Evolutionary conservation across 2,113 vertebrate genomes (phyloP), one percentile per base, ranked within the genome.

Genomic region (Pedionomus torquatus): DNA sequence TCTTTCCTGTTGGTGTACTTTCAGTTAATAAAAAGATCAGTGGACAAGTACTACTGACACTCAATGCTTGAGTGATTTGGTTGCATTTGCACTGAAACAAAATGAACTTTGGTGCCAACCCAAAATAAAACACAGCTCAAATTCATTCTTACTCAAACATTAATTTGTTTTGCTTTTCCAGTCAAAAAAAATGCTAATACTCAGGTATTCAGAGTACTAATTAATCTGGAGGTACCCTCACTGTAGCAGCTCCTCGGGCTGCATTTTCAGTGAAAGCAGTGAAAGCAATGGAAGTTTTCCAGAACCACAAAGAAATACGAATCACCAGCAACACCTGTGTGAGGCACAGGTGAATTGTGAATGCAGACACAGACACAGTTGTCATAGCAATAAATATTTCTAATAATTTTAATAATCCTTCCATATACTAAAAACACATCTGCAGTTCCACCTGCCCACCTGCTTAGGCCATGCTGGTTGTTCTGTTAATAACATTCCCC

Each of bases 81-180:
- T 46, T 85, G 37, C 30, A 39, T 55, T 52, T 23, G 39, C 57
- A 83, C 21, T 65, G 78, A 58, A 77, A 94, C 80, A 46, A 77
- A 71, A 88, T 44, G 7, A 39, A 8, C 35, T 71, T 84, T 39
- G 24, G 18, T 93, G 31, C 57, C 44, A 93, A 60, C 11, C 64
- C 35, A 76, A 76, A 52, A 33, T 48, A 68, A 60, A 85, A 65
- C 28, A 44, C 46, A 49, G 35, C 24, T 72, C 81, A 77, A 93
- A 82, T 21, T 61, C 35, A 14, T 39, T 90, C 48, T 26, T 84
- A n/a, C 82, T 93, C 74, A 66, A 79, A 76, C 15, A 18, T 69
- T 83, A 87, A 95, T 90, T 75, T 63, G 51, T 76, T 87, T 31
- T 35, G 39, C 54, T 95, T 76, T 85, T 76, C 33, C 71, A 93